Percentiles rank a stretch among this genome's conserved stretches.
Conservation (phyloP, 2,888 invertebrate genomes). For the Aphelenchoides bicaudatus region DNA sequence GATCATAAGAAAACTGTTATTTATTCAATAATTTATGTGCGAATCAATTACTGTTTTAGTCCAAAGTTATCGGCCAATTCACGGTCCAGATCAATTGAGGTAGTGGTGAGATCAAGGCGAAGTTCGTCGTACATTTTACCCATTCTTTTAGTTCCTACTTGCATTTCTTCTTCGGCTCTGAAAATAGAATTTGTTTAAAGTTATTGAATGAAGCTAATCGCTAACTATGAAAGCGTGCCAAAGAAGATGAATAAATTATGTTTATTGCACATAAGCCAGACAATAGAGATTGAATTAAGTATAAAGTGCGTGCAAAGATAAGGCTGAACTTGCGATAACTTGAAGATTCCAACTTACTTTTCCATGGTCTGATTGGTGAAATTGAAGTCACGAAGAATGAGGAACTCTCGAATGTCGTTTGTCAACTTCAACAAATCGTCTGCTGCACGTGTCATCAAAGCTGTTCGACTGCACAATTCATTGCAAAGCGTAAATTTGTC, state of each 20-base stretch:
- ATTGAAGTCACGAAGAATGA: constrained; percentile 94
- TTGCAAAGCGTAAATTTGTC: constrained; percentile 44
- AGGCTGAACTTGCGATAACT: constrained; percentile 7
- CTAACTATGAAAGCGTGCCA: neutral
- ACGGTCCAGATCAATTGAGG: constrained; percentile 44
- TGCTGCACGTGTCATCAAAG: constrained; percentile 72
- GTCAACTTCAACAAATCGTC: constrained; percentile 94
- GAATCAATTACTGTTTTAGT: constrained; percentile 25
- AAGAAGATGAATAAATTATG: neutral
- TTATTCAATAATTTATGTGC: no score
- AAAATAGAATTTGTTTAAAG: no score
- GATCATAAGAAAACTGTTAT: neutral
- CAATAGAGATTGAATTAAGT: neutral
- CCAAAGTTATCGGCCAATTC: constrained; percentile 32
- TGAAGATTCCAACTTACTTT: constrained; percentile 19
- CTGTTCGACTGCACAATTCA: constrained; percentile 49
- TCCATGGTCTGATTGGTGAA: constrained; percentile 92
- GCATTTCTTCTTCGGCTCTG: constrained; percentile 44
- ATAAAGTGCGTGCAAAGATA: neutral
- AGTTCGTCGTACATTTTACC: constrained; percentile 22
- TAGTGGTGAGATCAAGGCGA: constrained; percentile 37
- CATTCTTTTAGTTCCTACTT: constrained; percentile 31
- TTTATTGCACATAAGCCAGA: no score
- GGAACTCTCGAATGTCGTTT: constrained; percentile 93
- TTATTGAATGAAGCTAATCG: no score